Conservation (phyloP, 2,797 vertebrate genomes). For the Glyptemys insculpta region DNA sequence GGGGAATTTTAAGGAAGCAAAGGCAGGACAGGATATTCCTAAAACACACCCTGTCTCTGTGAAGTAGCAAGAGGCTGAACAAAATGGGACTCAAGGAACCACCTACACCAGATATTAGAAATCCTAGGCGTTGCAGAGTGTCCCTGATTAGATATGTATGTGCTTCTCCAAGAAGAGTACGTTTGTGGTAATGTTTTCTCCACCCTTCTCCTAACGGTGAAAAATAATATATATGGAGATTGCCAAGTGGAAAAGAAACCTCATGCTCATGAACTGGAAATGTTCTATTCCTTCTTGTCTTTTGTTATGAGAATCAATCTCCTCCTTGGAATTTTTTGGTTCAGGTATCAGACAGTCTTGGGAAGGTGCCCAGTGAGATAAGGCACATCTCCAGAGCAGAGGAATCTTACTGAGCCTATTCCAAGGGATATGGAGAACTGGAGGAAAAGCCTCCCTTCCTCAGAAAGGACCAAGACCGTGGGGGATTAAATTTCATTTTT, state of each 20-base stretch:
- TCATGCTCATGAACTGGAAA: conserved; percentile 58
- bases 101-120: conserved; percentile 2
- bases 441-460: not conserved
- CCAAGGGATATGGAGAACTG: not conserved
- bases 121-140: not conserved
- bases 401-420: not conserved
- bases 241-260: conserved; percentile 25
- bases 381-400: conserved; percentile 21
- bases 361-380: not conserved
- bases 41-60: not conserved
- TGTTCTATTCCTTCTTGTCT: conserved; percentile 47
- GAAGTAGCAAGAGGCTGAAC: not conserved
- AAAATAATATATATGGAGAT: conserved; percentile 32
- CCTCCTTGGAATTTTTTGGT: conserved; percentile 6
- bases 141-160: conserved; percentile 27
- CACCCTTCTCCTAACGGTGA: not conserved
- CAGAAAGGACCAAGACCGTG: not conserved
- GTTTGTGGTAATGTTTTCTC: conserved; percentile 47
- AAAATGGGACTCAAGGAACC: not conserved
- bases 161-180: conserved; percentile 32
- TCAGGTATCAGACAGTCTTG: conserved; percentile 12
- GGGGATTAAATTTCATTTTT: not conserved
- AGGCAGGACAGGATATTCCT: not conserved
- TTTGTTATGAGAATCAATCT: not conserved
- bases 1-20: conserved; percentile 37